A percentile compares a stretch with the other conserved stretches of the same genome.
phyloP scores from a whole-genome alignment of 2,797 vertebrate species.

The Cossypha niveicapilla region DNA sequence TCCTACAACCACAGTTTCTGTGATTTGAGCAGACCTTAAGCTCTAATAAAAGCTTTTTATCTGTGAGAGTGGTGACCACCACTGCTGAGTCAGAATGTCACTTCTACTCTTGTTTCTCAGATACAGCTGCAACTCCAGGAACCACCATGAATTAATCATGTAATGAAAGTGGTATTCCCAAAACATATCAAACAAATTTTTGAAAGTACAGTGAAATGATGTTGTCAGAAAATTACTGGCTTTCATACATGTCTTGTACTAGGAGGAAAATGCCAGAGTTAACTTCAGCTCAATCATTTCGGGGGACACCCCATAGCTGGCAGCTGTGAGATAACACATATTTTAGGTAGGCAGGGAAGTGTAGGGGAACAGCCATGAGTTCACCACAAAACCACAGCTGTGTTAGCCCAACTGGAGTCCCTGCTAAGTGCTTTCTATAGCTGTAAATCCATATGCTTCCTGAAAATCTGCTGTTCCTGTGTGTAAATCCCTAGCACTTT shows the following conservation, averaged over 20 bases:
- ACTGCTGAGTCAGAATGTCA: neutral
- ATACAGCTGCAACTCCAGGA: neutral
- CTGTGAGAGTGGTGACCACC: neutral
- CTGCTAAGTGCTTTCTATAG: neutral
- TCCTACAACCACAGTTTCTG: neutral
- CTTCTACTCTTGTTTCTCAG: neutral
- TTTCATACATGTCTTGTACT: neutral
- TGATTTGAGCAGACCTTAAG: neutral
- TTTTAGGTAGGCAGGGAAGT: neutral
- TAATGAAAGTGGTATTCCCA: neutral
- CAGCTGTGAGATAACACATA: neutral
- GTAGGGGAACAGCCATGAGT: rapidly evolving
- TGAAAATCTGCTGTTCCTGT: constrained; percentile 16
- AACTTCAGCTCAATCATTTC: neutral
- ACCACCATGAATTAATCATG: neutral
- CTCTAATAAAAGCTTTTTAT: constrained; percentile 18
- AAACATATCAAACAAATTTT: neutral
- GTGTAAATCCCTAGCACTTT: constrained; percentile 15
- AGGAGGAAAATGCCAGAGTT: neutral
- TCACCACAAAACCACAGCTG: neutral
- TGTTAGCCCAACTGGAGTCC: neutral
- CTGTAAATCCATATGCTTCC: neutral
- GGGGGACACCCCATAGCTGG: neutral
- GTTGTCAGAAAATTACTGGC: neutral
- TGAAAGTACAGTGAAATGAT: neutral